Evolutionary conservation across 1,140 invertebrate species (phyloP), one percentile per base, ranked within the genome.

Genomic region (Mya arenaria): DNA sequence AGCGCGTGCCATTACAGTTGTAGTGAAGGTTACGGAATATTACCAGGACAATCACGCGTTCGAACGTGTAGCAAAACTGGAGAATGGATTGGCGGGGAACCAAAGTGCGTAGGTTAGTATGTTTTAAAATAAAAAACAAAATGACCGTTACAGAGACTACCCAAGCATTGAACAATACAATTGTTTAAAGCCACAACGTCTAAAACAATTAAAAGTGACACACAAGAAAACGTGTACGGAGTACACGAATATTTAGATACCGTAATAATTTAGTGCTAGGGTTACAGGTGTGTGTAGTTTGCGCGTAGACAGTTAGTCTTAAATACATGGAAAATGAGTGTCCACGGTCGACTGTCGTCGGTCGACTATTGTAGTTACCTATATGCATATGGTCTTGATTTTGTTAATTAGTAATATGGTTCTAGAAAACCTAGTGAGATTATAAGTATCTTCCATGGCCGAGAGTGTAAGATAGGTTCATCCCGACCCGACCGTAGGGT

Each of bases 1-100:
- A 75, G 73, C 44, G 41, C 23, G 15, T 75, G 73, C 30, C 23
- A 56, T 6, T 75, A 75, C 36, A 63, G 32, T 30, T 75, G 73
- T 48, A 48, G 48, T 1, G 23, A 60, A 13, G 73, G 73, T 19
- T 75, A 63, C 56, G 37, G 15, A 23, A 44, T 75, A n/a, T n/a
- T 75, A 4, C 73, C 73, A 19, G 73, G 73, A 62, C 36, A 75
- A 56, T 63, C 37, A 37, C n/a, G 25, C 17, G 36, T 65, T n/a
- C 34, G 62, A 30, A 56, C 62, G 19, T 75, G 73, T 23, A 48
- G 17, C 5, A 41, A 62, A n/a, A 41, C 4, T 63, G 73, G 39
- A 19, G 41, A 36, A 34, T 75, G 73, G 73, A 8, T 63, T 6
- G 73, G 73, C 23, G 36, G 48, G 23, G 36, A 37, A 34, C 73